Evolutionary conservation across 2,888 invertebrate species (phyloP), one percentile per base, ranked within the genome.

Genomic region (Drosophila ezoana): DNA sequence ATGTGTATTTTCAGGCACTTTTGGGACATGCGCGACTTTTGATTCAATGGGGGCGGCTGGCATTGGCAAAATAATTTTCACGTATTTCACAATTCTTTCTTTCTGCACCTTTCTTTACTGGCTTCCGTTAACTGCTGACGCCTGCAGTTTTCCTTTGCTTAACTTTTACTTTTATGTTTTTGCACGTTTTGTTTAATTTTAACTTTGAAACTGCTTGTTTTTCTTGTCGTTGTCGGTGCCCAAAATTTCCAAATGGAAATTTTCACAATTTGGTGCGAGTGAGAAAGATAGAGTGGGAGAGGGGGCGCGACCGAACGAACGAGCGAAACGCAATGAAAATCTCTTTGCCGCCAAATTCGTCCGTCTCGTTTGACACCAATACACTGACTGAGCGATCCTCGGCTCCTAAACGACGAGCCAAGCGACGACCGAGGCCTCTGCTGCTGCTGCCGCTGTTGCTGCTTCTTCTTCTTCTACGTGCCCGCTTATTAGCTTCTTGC

Each of bases 361-460:
- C 85, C 85, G 85, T 86, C 79, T 81, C 75, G 86, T 59, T 82
- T 81, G 88, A 86, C 84, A 87, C 89, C 80, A 89, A 90, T 87
- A 82, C 81, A 78, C 70, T 81, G 90, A 90, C 86, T 90, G 88
- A 89, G 75, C 83, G 76, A 85, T 88, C 88, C 87, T 87, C 88
- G 78, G 72, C 84, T 79, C 86, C 86, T 73, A 76, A 85, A 74
- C 72, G 79, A 76, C 78, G 52, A 69, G 51, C 63, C 70, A 74
- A 80, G 80, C 77, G 59, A 76, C 78, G 72, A 64, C 77, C 74
- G 66, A 70, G 76, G 72, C 67, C 76, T 73, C 78, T 76, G 72
- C 76, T 69, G 68, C 72, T 54, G 60, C 43, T 48, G 53, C 53
- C 40, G 49, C 56, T 37, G 71, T 20, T 49, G 67, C 45, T 63